Evolutionary conservation across 2,888 invertebrate genomes (phyloP).

Genomic region (Gortyna flavago): DNA sequence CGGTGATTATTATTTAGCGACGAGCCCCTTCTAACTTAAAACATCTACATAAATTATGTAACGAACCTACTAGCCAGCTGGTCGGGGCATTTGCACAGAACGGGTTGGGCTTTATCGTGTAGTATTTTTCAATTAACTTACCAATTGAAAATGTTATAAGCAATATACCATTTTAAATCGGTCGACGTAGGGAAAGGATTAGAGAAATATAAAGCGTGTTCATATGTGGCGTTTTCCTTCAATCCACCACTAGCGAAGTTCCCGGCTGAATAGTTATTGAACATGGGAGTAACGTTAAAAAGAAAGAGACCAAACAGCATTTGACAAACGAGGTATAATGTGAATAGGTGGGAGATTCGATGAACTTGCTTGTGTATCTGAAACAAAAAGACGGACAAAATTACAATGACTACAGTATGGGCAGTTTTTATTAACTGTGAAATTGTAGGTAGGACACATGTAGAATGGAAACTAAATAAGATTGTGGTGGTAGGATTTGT

Average conservation of each 20-base stretch:
- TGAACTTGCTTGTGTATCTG: constrained; percentile 40
- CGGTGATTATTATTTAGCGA: not conserved
- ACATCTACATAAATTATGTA: not conserved
- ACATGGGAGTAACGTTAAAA: constrained; percentile 31
- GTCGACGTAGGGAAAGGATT: constrained; percentile 52
- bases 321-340: constrained; percentile 1
- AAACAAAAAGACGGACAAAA: not conserved
- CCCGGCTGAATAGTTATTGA: constrained; percentile 31
- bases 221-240: constrained; percentile 47
- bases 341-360: constrained; percentile 28
- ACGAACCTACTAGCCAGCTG: too few relatives aligned
- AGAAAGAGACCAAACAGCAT: not conserved
- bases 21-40: not conserved
- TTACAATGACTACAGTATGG: not conserved
- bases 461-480: not conserved
- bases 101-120: not conserved
- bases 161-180: constrained; percentile 42
- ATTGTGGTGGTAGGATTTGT: not conserved
- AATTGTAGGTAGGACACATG: not conserved
- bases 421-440: not conserved
- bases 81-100: not conserved
- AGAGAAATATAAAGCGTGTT: constrained; percentile 53
- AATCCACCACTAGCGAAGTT: constrained; percentile 29
- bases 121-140: constrained; percentile 22
- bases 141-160: constrained; percentile 45